phyloP scores from a whole-genome alignment of 2,888 invertebrate species.

The Antitype chi region DNA sequence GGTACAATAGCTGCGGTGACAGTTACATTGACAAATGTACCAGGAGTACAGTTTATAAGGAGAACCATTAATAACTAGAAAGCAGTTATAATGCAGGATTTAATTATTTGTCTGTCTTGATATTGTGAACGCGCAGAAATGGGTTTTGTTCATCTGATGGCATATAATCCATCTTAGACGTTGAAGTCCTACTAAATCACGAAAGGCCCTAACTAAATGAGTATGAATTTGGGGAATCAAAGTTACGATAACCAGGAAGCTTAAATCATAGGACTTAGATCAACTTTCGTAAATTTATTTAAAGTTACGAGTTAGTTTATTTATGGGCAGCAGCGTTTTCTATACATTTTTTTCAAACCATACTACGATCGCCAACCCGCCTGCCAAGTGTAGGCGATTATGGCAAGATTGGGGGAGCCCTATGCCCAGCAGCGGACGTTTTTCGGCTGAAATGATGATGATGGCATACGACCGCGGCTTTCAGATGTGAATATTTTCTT shows the following conservation, averaged over 20 bases:
- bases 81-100: slow-evolving; percentile 53
- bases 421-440: no score
- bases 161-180: slow-evolving; percentile 8
- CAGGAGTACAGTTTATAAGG: slow-evolving; percentile 38
- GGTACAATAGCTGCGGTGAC: slow-evolving; percentile 47
- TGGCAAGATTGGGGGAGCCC: no score
- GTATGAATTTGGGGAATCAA: not conserved
- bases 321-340: no score
- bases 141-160: not conserved
- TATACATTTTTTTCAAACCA: no score
- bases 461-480: no score
- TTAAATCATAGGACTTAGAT: not conserved
- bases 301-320: no score
- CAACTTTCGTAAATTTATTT: not conserved
- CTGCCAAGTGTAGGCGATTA: no score
- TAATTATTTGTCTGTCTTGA: slow-evolving; percentile 48
- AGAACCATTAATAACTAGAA: slow-evolving; percentile 56
- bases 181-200: not conserved
- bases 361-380: no score
- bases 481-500: no score
- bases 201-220: not conserved
- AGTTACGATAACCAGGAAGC: not conserved
- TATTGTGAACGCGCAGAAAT: slow-evolving; percentile 38
- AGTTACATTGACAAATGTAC: slow-evolving; percentile 59
- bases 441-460: no score